Percentiles rank a stretch among this genome's conserved stretches.
Evolutionary conservation across 2,797 vertebrate genomes (phyloP).

Genomic region (Notamacropus eugenii): DNA sequence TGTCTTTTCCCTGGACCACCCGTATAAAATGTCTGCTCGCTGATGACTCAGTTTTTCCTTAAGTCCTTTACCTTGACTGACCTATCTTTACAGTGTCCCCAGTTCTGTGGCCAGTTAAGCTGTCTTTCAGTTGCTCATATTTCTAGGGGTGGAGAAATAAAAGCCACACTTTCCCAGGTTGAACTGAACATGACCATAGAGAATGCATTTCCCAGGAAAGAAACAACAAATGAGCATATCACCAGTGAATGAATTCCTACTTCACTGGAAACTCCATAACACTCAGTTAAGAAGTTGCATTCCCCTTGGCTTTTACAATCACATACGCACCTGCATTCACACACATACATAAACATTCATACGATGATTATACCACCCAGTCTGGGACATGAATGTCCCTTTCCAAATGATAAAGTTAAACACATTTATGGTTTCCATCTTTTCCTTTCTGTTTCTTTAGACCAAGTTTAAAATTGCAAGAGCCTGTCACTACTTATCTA

Average conservation of each 20-base stretch:
- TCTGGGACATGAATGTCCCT: not conserved
- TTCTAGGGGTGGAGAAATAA: conserved; percentile 26
- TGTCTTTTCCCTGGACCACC: conserved; percentile 43
- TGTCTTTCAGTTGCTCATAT: not conserved
- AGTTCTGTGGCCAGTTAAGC: not conserved
- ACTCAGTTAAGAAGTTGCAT: conserved; percentile 26
- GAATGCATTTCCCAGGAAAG: conserved; percentile 10
- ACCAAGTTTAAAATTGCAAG: not conserved
- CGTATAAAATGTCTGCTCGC: conserved; percentile 15
- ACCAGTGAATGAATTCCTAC: conserved; percentile 28
- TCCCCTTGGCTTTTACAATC: conserved; percentile 33
- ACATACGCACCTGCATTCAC: not conserved
- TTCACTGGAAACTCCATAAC: conserved; percentile 11
- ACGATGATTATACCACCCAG: not conserved
- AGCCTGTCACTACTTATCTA: not conserved
- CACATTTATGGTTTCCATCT: not conserved
- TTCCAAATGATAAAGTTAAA: not conserved
- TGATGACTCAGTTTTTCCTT: conserved; percentile 54
- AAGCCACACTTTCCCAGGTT: conserved; percentile 32
- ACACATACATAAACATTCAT: not conserved
- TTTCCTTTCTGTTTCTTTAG: not conserved
- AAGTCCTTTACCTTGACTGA: conserved; percentile 38
- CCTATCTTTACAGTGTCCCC: not conserved
- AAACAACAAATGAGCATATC: conserved; percentile 41
- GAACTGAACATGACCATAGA: conserved; percentile 14